Percentiles rank a stretch among this genome's conserved stretches.
Evolutionary conservation across 2,888 invertebrate species (phyloP).

Genomic region (Zaprionus bogoriensis): DNA sequence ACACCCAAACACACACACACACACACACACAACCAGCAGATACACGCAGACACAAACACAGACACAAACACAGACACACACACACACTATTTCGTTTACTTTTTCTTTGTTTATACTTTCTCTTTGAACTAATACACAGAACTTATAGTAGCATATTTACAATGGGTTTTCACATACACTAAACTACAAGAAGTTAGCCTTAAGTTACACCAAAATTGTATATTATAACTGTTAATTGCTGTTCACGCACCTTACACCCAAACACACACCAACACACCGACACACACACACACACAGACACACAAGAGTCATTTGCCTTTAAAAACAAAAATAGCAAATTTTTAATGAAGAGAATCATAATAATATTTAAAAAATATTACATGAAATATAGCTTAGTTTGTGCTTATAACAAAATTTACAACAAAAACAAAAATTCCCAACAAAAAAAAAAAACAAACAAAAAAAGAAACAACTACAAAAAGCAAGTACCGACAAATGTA

Average conservation of each 20-base stretch:
- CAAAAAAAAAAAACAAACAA: slow-evolving; percentile 29
- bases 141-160: slow-evolving; percentile 38
- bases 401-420: slow-evolving; percentile 54
- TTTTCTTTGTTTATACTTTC: slow-evolving; percentile 52
- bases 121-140: slow-evolving; percentile 39
- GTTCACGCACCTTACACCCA: slow-evolving; percentile 60
- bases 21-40: slow-evolving; percentile 29
- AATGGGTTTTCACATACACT: slow-evolving; percentile 44
- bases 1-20: slow-evolving; percentile 25
- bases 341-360: slow-evolving; percentile 18
- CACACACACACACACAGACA: slow-evolving; percentile 18
- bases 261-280: slow-evolving; percentile 10
- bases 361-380: slow-evolving; percentile 14
- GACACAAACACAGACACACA: not conserved
- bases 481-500: not conserved
- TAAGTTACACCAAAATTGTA: slow-evolving; percentile 46
- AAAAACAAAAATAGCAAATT: slow-evolving; percentile 36
- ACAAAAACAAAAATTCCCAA: slow-evolving; percentile 10
- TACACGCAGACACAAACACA: slow-evolving; percentile 21
- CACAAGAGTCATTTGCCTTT: slow-evolving; percentile 52
- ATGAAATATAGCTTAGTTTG: slow-evolving; percentile 47
- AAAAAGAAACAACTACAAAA: slow-evolving; percentile 21
- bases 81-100: slow-evolving; percentile 35
- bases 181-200: slow-evolving; percentile 37
- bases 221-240: slow-evolving; percentile 63